Base-by-base conservation (phyloP, 2,797 vertebrate genomes). In the Centroberyx gerrardi region DNA sequence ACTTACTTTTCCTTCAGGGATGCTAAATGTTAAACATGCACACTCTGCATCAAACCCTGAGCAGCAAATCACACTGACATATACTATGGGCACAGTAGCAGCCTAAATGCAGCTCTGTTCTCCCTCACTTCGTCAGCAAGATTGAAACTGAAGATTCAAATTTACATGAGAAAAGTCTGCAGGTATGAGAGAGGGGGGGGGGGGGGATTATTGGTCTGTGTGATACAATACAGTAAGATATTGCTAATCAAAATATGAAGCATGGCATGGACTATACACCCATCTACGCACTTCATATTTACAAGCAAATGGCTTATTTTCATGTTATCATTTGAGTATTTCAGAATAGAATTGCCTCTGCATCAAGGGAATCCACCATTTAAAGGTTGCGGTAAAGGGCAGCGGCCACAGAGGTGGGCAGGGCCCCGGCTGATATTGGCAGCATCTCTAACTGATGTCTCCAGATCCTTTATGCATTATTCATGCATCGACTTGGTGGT, bases 361-460 rank as follows among this genome's bases (percentile, higher is more conserved):
- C 77, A 89, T 87, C 87, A 72, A 62, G 89, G 87, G 83, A 89
- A 84, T 88, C 86, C 77, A 82, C 91, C 77, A 87, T 87, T 89
- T 90, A 92, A 95, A 93, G 93, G 92, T 91, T 91, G 92, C 84
- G 88, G 72, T 92, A 93, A 94, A 94, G 92, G 93, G 88, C 93
- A 94, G 64, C 76, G 87, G 83, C 72, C 84, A 81, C 70, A 74
- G 70, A 86, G 87, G 86, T 84, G 84, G 88, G 80, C 79, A 80
- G 80, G 79, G 87, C 78, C 76, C 75, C 71, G 79, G 84, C 79
- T 86, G 86, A 89, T 92, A 92, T 93, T 87, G 92, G 92, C 92
- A 93, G 91, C 89, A 86, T 93, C 87, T 87, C 85, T 93, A 92
- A 94, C 86, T 87, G 91, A 94, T 93, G 92, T 91, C 92, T 93